These are phyloP conservation scores for Scaptodrosophila latifasciaeformis DNA, from an alignment of 2,888 invertebrate species.

Conservation along the genomic window DNA sequence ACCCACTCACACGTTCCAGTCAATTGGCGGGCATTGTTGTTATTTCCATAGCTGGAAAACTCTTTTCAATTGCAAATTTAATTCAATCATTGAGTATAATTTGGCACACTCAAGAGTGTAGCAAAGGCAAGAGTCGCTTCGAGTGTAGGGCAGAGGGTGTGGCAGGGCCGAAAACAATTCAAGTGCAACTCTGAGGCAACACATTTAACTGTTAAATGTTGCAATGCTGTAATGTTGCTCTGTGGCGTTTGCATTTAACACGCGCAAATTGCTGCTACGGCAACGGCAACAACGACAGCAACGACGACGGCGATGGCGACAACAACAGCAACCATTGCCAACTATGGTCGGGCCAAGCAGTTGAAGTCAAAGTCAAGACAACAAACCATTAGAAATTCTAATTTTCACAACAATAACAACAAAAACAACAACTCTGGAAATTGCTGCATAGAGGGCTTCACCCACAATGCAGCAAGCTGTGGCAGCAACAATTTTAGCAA, in stretches of 20 bases:
- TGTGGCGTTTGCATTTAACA: slow-evolving; percentile 59
- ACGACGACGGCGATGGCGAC: slow-evolving; percentile 6
- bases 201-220: slow-evolving; percentile 63
- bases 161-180: neutral
- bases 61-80: slow-evolving; percentile 67
- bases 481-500: slow-evolving; percentile 22
- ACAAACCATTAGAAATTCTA: slow-evolving; percentile 63
- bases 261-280: slow-evolving; percentile 59
- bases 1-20: slow-evolving; percentile 18
- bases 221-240: slow-evolving; percentile 21
- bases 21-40: slow-evolving; percentile 15
- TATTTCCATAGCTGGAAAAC: neutral
- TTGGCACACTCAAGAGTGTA: slow-evolving; percentile 49
- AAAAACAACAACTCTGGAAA: slow-evolving; percentile 28
- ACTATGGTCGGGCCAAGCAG: slow-evolving; percentile 30
- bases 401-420: slow-evolving; percentile 37
- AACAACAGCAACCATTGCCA: slow-evolving; percentile 16
- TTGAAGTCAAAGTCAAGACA: slow-evolving; percentile 44
- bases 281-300: slow-evolving; percentile 16
- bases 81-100: slow-evolving; percentile 67
- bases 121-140: slow-evolving; percentile 13
- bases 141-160: slow-evolving; percentile 9
- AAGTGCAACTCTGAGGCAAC: slow-evolving; percentile 4
- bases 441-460: slow-evolving; percentile 54
- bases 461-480: slow-evolving; percentile 45